A percentile compares a stretch with the other conserved stretches of the same genome.
Conservation (phyloP, 1,140 invertebrate genomes). For the Eurosta solidaginis region DNA sequence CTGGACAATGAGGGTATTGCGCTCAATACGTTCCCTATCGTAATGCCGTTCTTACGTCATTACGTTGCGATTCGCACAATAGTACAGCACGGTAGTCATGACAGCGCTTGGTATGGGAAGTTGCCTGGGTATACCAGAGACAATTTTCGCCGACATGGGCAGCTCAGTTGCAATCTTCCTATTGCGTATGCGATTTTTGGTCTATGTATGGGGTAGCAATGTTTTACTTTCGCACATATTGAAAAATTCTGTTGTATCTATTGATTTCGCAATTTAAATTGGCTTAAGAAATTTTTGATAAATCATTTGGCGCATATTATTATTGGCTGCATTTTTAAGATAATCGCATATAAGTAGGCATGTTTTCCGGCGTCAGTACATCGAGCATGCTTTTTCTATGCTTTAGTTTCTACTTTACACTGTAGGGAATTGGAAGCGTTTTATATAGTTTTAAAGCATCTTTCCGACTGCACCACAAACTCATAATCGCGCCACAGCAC, state of each 20-base stretch:
- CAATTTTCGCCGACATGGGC: neutral
- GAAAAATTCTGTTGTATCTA: neutral
- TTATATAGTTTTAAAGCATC: neutral
- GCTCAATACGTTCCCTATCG: neutral
- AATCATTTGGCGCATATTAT: neutral
- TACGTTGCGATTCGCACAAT: neutral
- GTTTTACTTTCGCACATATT: neutral
- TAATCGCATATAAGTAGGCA: neutral
- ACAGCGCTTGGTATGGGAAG: neutral
- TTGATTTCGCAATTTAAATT: neutral
- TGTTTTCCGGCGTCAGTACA: neutral
- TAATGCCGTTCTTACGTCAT: neutral
- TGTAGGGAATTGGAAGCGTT: neutral
- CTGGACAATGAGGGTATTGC: neutral
- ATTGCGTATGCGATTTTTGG: neutral
- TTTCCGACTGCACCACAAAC: neutral
- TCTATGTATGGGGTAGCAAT: neutral
- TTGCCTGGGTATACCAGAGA: neutral
- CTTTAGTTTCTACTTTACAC: neutral
- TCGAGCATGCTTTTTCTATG: neutral
- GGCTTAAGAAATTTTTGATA: neutral
- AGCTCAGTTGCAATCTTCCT: neutral
- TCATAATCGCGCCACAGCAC: conserved; percentile 24
- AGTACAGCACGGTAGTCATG: neutral
- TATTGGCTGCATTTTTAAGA: too few species aligned